A percentile compares a stretch with the other conserved stretches of the same genome.
phyloP scores from a whole-genome alignment of 2,888 invertebrate genomes.

The Drosophila quinaria region DNA sequence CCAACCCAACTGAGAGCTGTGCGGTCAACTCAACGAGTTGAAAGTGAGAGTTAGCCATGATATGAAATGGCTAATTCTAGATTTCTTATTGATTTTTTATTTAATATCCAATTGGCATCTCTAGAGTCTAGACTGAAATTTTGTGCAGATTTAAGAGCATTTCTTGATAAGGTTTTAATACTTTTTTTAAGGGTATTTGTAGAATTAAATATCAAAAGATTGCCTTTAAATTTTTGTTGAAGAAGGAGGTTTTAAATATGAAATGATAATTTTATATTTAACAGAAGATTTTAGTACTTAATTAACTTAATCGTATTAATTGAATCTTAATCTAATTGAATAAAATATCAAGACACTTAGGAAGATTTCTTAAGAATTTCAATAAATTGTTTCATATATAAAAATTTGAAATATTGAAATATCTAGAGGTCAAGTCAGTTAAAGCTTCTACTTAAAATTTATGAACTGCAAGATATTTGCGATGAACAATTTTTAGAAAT shows the following conservation, averaged over 20 bases:
- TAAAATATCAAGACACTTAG: neutral
- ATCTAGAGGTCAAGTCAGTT: no score
- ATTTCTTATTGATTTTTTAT: conserved; percentile 13
- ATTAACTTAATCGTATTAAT: neutral
- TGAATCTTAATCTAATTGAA: no score
- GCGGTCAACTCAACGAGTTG: conserved; percentile 10
- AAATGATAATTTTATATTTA: neutral
- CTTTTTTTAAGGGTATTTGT: neutral
- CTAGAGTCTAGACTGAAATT: no score
- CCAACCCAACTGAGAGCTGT: neutral
- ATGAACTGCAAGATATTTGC: no score
- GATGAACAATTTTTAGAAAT: no score
- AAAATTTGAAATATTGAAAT: no score
- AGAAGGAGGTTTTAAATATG: neutral
- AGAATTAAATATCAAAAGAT: neutral
- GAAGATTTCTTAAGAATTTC: neutral
- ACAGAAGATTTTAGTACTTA: neutral
- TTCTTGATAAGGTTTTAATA: neutral
- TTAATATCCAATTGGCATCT: neutral
- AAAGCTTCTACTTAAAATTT: no score
- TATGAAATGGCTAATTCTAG: conserved; percentile 22
- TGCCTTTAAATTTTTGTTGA: neutral
- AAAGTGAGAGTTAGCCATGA: conserved; percentile 66
- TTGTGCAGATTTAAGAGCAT: neutral
- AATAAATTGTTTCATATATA: no score